Evolutionary conservation across 1,140 invertebrate genomes (phyloP).

Genomic region (Drosophila kepulauana): DNA sequence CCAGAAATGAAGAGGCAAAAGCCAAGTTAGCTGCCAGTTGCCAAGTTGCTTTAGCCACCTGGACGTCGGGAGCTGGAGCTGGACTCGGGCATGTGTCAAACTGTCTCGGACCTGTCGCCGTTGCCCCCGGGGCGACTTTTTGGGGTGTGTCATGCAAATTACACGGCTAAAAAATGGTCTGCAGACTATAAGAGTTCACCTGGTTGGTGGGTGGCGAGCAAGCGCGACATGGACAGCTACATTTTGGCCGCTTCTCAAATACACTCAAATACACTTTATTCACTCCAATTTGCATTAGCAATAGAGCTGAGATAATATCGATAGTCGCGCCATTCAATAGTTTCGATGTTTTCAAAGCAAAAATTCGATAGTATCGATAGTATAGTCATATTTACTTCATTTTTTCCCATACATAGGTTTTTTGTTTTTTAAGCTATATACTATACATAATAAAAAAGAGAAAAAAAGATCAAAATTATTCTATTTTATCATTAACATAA

Average conservation of each 20-base stretch:
- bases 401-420: no score
- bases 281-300: no score
- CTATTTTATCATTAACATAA: no score
- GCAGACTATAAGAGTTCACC: not conserved
- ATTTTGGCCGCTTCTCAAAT: not conserved
- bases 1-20: slow-evolving; percentile 45
- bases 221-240: not conserved
- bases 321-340: no score
- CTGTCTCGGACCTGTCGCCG: slow-evolving; percentile 47
- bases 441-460: no score
- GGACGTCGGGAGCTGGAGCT: not conserved
- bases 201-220: not conserved
- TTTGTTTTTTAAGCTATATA: no score
- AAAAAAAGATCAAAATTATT: no score
- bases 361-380: no score
- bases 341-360: no score
- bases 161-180: slow-evolving; percentile 66
- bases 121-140: slow-evolving; percentile 46
- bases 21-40: slow-evolving; percentile 18
- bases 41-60: slow-evolving; percentile 20
- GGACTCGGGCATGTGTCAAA: slow-evolving; percentile 62
- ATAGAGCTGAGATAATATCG: no score
- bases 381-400: no score
- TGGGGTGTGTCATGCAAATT: slow-evolving; percentile 70
- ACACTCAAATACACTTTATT: not conserved